Evolutionary conservation across 1,140 invertebrate genomes (phyloP).

Genomic region (Grapholita molesta): DNA sequence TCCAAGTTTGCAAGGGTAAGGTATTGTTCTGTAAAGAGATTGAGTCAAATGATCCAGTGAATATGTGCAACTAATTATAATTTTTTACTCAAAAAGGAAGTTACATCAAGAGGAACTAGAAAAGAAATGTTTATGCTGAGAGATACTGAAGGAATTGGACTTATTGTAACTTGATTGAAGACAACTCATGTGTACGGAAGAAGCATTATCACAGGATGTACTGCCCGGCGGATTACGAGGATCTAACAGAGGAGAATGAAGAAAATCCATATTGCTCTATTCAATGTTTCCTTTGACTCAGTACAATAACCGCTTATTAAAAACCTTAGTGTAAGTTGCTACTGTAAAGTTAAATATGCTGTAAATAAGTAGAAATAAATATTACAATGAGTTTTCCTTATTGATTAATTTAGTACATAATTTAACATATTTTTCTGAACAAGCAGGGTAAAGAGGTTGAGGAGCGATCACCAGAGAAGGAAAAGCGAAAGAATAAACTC

Average conservation of each 20-base stretch:
- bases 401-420: slow-evolving; percentile 15
- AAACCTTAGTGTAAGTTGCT: too few species aligned
- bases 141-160: background rate
- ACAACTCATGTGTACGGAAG: slow-evolving; percentile 1
- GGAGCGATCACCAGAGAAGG: slow-evolving; percentile 79
- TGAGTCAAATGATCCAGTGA: slow-evolving; percentile 53
- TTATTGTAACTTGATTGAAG: background rate
- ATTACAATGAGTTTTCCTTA: slow-evolving; percentile 6
- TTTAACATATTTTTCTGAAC: slow-evolving; percentile 51
- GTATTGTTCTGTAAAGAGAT: slow-evolving; percentile 28
- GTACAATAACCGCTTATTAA: slow-evolving; percentile 5
- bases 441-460: slow-evolving; percentile 78
- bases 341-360: background rate
- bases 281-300: slow-evolving; percentile 49
- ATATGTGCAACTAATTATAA: slow-evolving; percentile 31
- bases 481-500: slow-evolving; percentile 85
- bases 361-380: slow-evolving; percentile 13
- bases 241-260: background rate
- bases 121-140: background rate
- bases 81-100: background rate
- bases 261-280: slow-evolving; percentile 37
- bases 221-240: background rate
- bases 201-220: background rate
- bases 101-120: slow-evolving; percentile 2
- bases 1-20: slow-evolving; percentile 61